phyloP scores from a whole-genome alignment of 2,113 vertebrate genomes.

The Ardeotis arabs region DNA sequence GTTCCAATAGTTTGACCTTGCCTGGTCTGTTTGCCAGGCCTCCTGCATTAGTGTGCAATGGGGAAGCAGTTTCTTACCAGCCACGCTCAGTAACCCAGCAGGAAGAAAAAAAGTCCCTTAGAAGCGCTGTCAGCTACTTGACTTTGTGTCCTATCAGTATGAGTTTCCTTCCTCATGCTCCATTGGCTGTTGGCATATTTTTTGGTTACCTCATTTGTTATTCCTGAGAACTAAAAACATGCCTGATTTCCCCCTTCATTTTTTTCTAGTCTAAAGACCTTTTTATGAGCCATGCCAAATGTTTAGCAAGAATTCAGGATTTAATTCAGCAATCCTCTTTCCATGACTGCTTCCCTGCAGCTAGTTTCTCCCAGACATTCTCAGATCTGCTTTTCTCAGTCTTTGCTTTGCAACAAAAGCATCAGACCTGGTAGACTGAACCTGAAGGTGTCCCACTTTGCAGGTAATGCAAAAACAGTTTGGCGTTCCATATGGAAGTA shows the following conservation, averaged over 20 bases:
- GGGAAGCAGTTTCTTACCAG: not conserved
- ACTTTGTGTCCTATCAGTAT: not conserved
- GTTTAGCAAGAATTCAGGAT: not conserved
- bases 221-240: not conserved
- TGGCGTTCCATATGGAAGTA: not conserved
- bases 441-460: not conserved
- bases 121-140: not conserved
- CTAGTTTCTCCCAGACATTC: not conserved
- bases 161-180: not conserved
- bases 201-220: not conserved
- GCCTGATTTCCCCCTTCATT: not conserved
- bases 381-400: not conserved
- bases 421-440: not conserved
- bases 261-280: not conserved
- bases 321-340: not conserved
- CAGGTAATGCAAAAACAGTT: not conserved
- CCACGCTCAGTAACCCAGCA: not conserved
- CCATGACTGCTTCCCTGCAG: not conserved
- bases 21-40: not conserved
- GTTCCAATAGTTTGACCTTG: constrained; percentile 20
- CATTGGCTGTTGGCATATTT: not conserved
- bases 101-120: not conserved
- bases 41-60: accelerated
- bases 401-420: not conserved
- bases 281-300: not conserved